Evolutionary conservation across 2,113 vertebrate genomes (phyloP), one percentile per base, ranked within the genome.

Genomic region (Trogon melanurus): DNA sequence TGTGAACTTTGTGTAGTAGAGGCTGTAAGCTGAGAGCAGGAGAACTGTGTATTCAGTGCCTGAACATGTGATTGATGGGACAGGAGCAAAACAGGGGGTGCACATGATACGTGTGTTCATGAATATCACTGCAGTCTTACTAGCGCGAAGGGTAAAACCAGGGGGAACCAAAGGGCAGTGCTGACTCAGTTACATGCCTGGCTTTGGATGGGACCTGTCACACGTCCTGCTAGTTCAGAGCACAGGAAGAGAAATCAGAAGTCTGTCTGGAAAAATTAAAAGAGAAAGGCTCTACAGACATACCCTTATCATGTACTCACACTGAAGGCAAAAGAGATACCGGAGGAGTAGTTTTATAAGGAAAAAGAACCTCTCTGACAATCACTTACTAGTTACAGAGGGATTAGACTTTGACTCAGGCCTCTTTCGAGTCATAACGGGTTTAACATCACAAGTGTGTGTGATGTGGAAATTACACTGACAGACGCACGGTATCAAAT

Each of bases 341-440:
- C 27, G 7, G 15, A 69, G 18, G 9, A 25, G 27, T 38, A 34
- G 30, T 65, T 80, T 90, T 58, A 45, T 4, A 57, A 73, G 7
- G 11, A 53, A 69, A 67, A 71, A 41, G 1, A 41, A 25, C 86
- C 4, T 54, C 58, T 61, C 76, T 26, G 22, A 67, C 13, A 41
- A 34, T n/a, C 11, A 58, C 6, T 51, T 21, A 20, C 5, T 29
- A 16, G 9, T 26, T 38, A 38, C 69, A 44, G 30, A 72, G 5
- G 17, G 3, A 48, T 26, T 51, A 38, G 21, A 25, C 11, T 17
- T 44, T 57, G 6, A 22, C 16, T 69, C 19, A 19, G 20, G 20
- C 9, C 14, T 19, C 23, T 38, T 76, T 79, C 3, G 4, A 56
- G 23, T n/a, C 17, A 18, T 11, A 56, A 3, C 0, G 0, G 38